Conservation (phyloP, 2,888 invertebrate species). For the Aphidoletes aphidimyza region DNA sequence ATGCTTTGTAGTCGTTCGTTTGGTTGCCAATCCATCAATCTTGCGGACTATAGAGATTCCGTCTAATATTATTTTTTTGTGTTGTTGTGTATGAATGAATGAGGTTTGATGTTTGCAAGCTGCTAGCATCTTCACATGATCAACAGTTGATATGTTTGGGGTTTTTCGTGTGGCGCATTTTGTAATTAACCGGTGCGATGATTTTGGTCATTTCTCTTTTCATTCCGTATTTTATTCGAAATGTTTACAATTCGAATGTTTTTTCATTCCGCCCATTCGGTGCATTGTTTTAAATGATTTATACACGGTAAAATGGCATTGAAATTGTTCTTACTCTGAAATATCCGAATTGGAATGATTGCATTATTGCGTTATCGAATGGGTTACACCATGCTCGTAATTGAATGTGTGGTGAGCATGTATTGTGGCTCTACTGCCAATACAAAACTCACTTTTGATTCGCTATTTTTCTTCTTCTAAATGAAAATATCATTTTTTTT, state of each 20-base stretch:
- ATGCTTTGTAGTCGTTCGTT: too few relatives aligned
- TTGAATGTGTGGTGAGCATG: neutral
- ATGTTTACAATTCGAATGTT: neutral
- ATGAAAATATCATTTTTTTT: slow-evolving; percentile 20
- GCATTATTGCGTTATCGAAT: neutral
- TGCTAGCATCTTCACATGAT: neutral
- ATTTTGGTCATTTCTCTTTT: neutral
- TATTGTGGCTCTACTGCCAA: too few relatives aligned
- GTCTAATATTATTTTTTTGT: neutral
- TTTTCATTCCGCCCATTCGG: neutral
- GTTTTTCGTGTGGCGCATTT: neutral
- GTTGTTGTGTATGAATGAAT: neutral
- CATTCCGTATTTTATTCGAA: neutral
- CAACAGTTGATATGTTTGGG: neutral
- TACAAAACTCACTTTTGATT: neutral
- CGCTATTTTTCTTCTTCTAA: neutral
- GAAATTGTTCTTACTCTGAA: neutral
- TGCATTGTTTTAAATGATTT: neutral
- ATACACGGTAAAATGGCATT: slow-evolving; percentile 15
- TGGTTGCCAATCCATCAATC: too few relatives aligned
- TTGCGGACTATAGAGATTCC: neutral
- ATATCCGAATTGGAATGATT: too few relatives aligned
- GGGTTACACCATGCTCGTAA: neutral
- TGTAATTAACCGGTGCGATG: neutral
- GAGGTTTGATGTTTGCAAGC: neutral